A percentile compares a stretch with the other conserved stretches of the same genome.
phyloP scores from a whole-genome alignment of 2,113 vertebrate species.

The Numenius arquata region DNA sequence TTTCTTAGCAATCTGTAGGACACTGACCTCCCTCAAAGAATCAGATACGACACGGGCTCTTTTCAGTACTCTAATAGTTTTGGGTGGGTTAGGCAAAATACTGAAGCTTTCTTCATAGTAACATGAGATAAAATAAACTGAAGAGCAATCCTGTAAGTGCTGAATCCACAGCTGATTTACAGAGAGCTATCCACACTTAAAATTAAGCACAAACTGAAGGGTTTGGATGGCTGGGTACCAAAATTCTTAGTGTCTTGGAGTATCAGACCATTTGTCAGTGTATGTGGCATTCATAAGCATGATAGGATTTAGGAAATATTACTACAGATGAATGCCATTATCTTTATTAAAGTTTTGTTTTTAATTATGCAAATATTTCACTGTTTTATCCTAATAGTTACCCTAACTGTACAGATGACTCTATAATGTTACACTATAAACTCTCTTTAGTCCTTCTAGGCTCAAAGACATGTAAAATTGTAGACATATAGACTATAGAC shows the following conservation, averaged over 20 bases:
- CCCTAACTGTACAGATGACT: background rate
- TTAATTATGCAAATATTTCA: background rate
- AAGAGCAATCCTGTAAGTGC: background rate
- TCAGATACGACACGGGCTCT: accelerated
- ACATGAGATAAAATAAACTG: background rate
- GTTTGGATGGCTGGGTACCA: background rate
- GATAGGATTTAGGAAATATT: background rate
- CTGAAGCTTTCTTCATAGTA: background rate
- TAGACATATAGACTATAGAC: background rate
- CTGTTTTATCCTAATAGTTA: background rate
- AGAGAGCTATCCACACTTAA: background rate
- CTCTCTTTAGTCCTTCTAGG: background rate
- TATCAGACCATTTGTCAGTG: background rate
- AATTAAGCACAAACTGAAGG: background rate
- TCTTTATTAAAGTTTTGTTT: background rate
- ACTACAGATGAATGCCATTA: background rate
- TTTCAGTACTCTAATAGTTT: background rate
- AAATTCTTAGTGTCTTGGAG: background rate
- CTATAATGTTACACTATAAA: background rate
- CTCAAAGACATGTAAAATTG: background rate
- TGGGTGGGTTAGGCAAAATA: background rate
- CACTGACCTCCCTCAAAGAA: background rate
- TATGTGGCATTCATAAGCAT: background rate
- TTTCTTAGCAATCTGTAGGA: background rate
- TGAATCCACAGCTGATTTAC: background rate